These are phyloP conservation scores for Lasioglossum morio DNA, from an alignment of 2,888 invertebrate species.

Conservation along the genomic window DNA sequence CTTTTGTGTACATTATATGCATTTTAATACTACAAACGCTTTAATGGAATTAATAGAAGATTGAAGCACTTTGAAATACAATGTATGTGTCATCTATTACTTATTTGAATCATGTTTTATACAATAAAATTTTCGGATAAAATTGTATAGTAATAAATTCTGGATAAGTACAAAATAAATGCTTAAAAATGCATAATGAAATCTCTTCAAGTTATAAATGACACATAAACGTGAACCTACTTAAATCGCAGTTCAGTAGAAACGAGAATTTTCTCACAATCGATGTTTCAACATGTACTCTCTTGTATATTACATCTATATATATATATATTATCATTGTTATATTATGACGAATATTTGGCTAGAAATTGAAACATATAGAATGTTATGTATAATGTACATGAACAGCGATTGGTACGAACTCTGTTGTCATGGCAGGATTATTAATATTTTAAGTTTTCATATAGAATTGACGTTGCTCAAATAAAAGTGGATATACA, in stretches of 20 bases:
- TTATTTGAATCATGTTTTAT: conserved; percentile 25
- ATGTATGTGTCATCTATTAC: conserved; percentile 54
- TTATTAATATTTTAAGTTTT: conserved; percentile 20
- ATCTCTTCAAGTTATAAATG: conserved; percentile 51
- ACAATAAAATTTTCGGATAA: background rate
- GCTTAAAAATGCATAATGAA: conserved; percentile 42
- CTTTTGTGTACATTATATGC: conserved; percentile 80
- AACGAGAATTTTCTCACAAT: conserved; percentile 39
- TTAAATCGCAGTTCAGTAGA: conserved; percentile 40
- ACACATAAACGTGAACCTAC: conserved; percentile 49
- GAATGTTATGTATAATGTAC: conserved; percentile 45
- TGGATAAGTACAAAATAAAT: conserved; percentile 43
- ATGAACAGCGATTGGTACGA: conserved; percentile 50
- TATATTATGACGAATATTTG: conserved; percentile 48
- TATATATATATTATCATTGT: conserved; percentile 38
- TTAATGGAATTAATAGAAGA: conserved; percentile 44
- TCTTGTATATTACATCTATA: conserved; percentile 45
- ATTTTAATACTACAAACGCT: conserved; percentile 71
- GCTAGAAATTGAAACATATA: conserved; percentile 37
- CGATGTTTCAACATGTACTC: conserved; percentile 43
- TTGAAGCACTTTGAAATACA: conserved; percentile 53
- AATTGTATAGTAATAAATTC: conserved; percentile 15
- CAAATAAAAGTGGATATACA: conserved; percentile 29
- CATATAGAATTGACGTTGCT: conserved; percentile 32
- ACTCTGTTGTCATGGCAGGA: conserved; percentile 56